These are phyloP conservation scores for Nematolebias whitei DNA, from an alignment of 2,113 vertebrate genomes.

Conservation along the genomic window DNA sequence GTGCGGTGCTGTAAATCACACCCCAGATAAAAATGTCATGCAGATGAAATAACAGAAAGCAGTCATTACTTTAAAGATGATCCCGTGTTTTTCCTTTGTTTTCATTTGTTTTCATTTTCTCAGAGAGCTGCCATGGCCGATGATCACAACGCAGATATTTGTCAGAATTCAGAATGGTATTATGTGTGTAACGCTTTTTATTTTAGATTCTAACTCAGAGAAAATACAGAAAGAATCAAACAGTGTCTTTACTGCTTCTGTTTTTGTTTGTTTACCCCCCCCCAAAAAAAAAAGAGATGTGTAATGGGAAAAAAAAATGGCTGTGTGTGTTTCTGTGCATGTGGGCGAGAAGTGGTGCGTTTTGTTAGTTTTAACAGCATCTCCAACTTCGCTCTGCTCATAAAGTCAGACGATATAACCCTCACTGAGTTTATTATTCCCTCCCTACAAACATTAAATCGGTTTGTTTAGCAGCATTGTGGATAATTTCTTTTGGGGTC, in stretches of 20 bases:
- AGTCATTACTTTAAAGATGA: conserved; percentile 68
- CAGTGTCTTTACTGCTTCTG: conserved; percentile 2
- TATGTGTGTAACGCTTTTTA: conserved; percentile 17
- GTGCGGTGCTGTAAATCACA: conserved; percentile 72
- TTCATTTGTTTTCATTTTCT: conserved; percentile 30
- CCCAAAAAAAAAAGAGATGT: background rate
- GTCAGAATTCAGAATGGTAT: conserved; percentile 38
- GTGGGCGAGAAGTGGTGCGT: conserved; percentile 6
- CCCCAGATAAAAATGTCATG: conserved; percentile 62
- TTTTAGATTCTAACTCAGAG: conserved; percentile 13
- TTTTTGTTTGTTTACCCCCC: conserved; percentile 6
- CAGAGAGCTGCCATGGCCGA: conserved; percentile 42
- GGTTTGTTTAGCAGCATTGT: conserved; percentile 12
- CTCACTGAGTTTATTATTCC: conserved; percentile 19
- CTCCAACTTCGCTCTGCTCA: conserved; percentile 8
- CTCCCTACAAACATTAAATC: conserved; percentile 3
- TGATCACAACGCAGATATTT: conserved; percentile 45
- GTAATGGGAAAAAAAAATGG: conserved; percentile 3
- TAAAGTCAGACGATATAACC: conserved; percentile 38
- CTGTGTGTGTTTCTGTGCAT: conserved; percentile 7
- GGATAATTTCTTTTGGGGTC: conserved; percentile 20
- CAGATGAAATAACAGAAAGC: conserved; percentile 66
- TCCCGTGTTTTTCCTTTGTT: conserved; percentile 58
- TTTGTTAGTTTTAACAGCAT: conserved; percentile 17
- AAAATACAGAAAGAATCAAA: conserved; percentile 8